A percentile compares a stretch with the other conserved stretches of the same genome.
Conservation (phyloP, 2,113 vertebrate genomes). For the Hyla sarda region DNA sequence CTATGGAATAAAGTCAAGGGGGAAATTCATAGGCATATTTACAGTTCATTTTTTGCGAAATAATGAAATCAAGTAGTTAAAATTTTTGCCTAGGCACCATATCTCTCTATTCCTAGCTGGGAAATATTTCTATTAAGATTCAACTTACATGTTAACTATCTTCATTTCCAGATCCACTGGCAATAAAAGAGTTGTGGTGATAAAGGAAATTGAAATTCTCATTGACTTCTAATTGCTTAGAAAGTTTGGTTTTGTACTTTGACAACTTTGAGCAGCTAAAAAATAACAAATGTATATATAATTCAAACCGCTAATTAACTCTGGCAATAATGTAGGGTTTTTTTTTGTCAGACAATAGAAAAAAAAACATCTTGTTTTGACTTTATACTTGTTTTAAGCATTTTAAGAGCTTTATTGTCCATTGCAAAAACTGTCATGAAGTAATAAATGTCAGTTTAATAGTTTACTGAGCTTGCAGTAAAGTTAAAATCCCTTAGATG, state of each 20-base stretch:
- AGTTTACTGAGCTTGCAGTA: conserved; percentile 59
- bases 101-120: background rate
- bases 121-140: conserved; percentile 22
- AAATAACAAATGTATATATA: conserved; percentile 34
- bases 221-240: conserved; percentile 44
- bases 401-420: conserved; percentile 53
- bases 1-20: background rate
- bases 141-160: conserved; percentile 8
- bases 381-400: conserved; percentile 43
- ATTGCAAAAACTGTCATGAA: conserved; percentile 54
- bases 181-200: conserved; percentile 2
- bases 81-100: background rate
- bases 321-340: conserved; percentile 5
- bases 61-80: background rate
- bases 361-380: background rate
- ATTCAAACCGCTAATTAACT: conserved; percentile 34
- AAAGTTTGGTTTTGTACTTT: conserved; percentile 41
- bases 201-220: conserved; percentile 20
- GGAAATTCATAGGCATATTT: background rate
- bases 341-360: conserved; percentile 6
- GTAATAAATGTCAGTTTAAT: conserved; percentile 58
- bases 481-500: conserved; percentile 57
- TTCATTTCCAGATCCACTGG: conserved; percentile 8
- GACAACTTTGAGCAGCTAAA: conserved; percentile 30
- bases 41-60: background rate